phyloP scores from a whole-genome alignment of 2,888 invertebrate genomes.

The Electrophaes corylata region DNA sequence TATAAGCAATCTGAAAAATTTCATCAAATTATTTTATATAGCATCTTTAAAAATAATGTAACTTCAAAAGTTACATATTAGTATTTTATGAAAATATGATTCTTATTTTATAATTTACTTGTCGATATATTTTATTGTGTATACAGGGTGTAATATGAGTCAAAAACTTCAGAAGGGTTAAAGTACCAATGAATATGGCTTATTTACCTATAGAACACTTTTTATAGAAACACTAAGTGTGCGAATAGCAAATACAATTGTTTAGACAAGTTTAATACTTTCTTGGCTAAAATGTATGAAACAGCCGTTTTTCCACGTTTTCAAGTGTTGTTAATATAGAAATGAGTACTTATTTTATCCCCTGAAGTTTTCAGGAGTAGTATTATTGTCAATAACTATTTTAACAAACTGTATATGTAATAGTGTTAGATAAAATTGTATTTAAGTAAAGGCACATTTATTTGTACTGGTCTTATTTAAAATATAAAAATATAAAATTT shows the following conservation, averaged over 20 bases:
- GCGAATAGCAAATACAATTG: too few relatives aligned
- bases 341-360: too few relatives aligned
- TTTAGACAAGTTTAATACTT: too few relatives aligned
- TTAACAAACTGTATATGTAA: neutral
- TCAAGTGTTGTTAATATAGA: too few relatives aligned
- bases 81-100: neutral
- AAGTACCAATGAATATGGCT: too few relatives aligned
- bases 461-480: constrained; percentile 58
- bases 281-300: too few relatives aligned
- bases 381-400: neutral
- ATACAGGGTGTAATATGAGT: too few relatives aligned
- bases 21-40: neutral
- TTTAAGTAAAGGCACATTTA: constrained; percentile 56
- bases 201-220: too few relatives aligned
- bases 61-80: neutral
- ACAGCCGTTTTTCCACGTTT: neutral
- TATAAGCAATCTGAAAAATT: neutral
- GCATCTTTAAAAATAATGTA: neutral
- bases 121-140: too few relatives aligned
- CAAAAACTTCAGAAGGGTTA: too few relatives aligned
- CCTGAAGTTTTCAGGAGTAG: too few relatives aligned
- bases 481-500: constrained; percentile 40
- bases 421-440: neutral
- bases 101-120: neutral
- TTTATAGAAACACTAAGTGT: too few relatives aligned